Evolutionary conservation across 2,113 vertebrate genomes (phyloP), one percentile per base, ranked within the genome.

Genomic region (Meriones unguiculatus): DNA sequence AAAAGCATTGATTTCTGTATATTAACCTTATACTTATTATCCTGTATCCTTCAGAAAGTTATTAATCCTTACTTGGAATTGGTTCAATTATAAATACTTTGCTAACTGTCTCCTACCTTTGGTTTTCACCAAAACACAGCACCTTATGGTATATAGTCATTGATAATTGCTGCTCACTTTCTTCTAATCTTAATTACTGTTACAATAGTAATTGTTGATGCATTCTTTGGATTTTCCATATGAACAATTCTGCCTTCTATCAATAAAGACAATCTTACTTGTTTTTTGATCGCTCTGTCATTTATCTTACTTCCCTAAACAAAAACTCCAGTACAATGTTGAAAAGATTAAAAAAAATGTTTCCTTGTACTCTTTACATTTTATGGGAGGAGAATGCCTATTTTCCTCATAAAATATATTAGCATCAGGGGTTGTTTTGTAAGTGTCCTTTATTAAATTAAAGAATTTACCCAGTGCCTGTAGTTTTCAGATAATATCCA

Each of bases 231-330:
- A 88, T 75, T 88, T 82, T 89, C 38, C 59, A 72, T 57, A 30
- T 89, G 35, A 88, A 59, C 46, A 92, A 30, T 24, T 28, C 54
- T 64, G 9, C 22, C 32, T 6, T 91, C 65, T 75, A 22, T 62
- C 32, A 95, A 84, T 82, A 88, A 28, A 72, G 20, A 93, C 13
- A 89, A 35, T 92, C 50, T 87, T 8, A 82, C 73, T 75, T 87
- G 46, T 86, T 59, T 38, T 91, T 24, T 35, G 54, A 41, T 70
- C 3, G 20, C n/a, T 87, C n/a, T 64, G 5, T 41, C 62, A 80
- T 32, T 41, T 28, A 20, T 46, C 75, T 67, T 75, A 46, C 70
- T n/a, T 12, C 22, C 64, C 17, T 82, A 15, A 62, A 64, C 73
- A 46, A 30, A 28, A 89, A 67, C 3, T 59, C 8, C 11, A 73